Conservation (phyloP, 2,888 invertebrate genomes). For the Abrostola triplasia region DNA sequence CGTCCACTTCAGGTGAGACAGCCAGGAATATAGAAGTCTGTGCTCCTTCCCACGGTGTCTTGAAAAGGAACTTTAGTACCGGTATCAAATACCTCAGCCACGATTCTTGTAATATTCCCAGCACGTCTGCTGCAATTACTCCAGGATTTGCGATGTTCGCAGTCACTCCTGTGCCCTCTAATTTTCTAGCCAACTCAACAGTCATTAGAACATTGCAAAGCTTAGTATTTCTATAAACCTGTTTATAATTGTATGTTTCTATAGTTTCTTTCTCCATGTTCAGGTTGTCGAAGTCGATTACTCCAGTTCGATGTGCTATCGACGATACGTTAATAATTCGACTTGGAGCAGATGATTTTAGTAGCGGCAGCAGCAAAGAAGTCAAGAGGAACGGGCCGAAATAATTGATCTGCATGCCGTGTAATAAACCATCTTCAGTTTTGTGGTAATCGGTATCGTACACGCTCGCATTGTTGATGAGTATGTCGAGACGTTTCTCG, state of each 20-base stretch:
- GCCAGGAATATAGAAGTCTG: slow-evolving; percentile 88
- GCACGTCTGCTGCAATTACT: slow-evolving; percentile 88
- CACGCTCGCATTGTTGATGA: slow-evolving; percentile 90
- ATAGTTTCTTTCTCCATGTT: slow-evolving; percentile 63
- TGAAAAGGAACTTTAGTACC: slow-evolving; percentile 62
- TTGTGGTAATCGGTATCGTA: slow-evolving; percentile 72
- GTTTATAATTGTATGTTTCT: slow-evolving; percentile 41
- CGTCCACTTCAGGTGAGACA: slow-evolving; percentile 85
- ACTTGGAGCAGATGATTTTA: slow-evolving; percentile 76
- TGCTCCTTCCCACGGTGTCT: slow-evolving; percentile 74
- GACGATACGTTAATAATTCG: slow-evolving; percentile 80
- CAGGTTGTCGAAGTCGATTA: slow-evolving; percentile 68
- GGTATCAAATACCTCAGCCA: slow-evolving; percentile 73
- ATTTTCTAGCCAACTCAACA: slow-evolving; percentile 90
- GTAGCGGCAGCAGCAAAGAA: slow-evolving; percentile 86
- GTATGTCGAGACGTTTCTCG: slow-evolving; percentile 87
- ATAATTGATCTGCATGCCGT: slow-evolving; percentile 88
- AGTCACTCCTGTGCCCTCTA: slow-evolving; percentile 91
- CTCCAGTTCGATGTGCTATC: slow-evolving; percentile 61
- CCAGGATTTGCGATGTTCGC: slow-evolving; percentile 95
- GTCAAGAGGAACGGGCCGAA: slow-evolving; percentile 91
- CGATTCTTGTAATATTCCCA: slow-evolving; percentile 80
- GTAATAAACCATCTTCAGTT: slow-evolving; percentile 89
- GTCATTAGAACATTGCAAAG: slow-evolving; percentile 93
- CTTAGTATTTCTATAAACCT: slow-evolving; percentile 88